Evolutionary conservation across 1,140 invertebrate genomes (phyloP), one percentile per base, ranked within the genome.

Genomic region (Asobara japonica): DNA sequence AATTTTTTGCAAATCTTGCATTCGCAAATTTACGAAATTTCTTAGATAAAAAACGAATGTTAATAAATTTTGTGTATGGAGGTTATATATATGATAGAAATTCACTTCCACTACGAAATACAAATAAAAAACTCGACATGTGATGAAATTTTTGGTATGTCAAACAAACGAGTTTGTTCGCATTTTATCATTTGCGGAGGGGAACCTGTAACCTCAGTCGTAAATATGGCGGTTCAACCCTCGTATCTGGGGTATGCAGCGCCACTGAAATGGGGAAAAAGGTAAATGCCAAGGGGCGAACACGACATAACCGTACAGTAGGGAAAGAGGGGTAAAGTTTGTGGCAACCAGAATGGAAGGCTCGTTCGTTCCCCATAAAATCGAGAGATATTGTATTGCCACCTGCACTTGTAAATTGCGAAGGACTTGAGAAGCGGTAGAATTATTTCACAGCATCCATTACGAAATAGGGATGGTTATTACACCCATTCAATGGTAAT

Each of bases 351-450:
- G 51, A 56, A 56, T 27, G 51, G 2, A 56, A 13, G 20, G 51
- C 51, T 25, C 22, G 51, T 56, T 25, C 22, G 20, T 56, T 25
- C 18, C 20, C 20, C 18, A 56, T 56, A 56, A 56, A 56, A 56
- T 56, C 51, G 51, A 56, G 51, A 27, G 22, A 56, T 56, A 56
- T 56, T 27, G 51, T 56, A 56, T 56, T 56, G 51, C 51, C 51
- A 56, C 51, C 18, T 25, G 51, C 18, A 56, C 51, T 56, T 56
- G 51, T 25, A 56, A 56, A 56, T 56, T 56, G 20, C 51, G 22
- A 8, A 3, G 18, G 22, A 22, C 22, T 56, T 56, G 20, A 56
- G 22, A 56, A 5, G 22, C 13, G 1, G 16, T 13, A 18, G 25
- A 56, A 56, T 56, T 56, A 25, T 25, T 22, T 22, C 20, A 10